Percentiles rank a stretch among this genome's conserved stretches.
Evolutionary conservation across 30 jellyfish, hydroid and myxozoan species (phyloP).

Genomic region (Chrysaora quinquecirrha): DNA sequence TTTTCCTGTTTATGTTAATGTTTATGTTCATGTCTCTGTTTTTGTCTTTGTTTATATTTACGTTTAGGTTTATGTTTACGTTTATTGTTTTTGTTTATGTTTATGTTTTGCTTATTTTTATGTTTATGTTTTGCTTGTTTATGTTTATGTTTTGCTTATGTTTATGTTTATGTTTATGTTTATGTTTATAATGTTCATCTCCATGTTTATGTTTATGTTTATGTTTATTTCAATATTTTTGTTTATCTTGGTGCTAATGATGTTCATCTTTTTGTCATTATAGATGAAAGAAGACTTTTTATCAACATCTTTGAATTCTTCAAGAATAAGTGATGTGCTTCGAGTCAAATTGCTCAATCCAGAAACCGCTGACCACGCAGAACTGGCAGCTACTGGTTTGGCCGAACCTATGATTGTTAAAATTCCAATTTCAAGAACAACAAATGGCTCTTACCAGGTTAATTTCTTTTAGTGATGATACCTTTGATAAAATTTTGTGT

Average conservation of each 20-base stretch:
- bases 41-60: too few relatives aligned
- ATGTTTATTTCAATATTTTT: neutral
- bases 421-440: constrained; percentile 22
- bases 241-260: neutral
- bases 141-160: too few relatives aligned
- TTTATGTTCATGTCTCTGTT: neutral
- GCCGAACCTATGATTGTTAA: constrained; percentile 38
- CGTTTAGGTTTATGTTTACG: too few relatives aligned
- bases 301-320: constrained; percentile 23
- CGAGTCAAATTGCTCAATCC: constrained; percentile 46
- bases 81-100: too few relatives aligned
- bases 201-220: too few relatives aligned
- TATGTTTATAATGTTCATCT: too few relatives aligned
- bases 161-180: too few relatives aligned
- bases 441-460: constrained; percentile 44
- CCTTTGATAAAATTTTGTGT: neutral
- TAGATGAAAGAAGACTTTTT: constrained; percentile 56
- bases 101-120: too few relatives aligned
- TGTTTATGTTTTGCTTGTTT: neutral
- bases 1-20: neutral
- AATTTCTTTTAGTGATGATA: neutral
- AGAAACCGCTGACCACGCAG: constrained; percentile 28
- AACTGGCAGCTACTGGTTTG: constrained; percentile 28
- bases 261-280: neutral
- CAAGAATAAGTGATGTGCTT: constrained; percentile 42